phyloP scores from a whole-genome alignment of 2,113 vertebrate genomes.

The Nesogale talazaci region DNA sequence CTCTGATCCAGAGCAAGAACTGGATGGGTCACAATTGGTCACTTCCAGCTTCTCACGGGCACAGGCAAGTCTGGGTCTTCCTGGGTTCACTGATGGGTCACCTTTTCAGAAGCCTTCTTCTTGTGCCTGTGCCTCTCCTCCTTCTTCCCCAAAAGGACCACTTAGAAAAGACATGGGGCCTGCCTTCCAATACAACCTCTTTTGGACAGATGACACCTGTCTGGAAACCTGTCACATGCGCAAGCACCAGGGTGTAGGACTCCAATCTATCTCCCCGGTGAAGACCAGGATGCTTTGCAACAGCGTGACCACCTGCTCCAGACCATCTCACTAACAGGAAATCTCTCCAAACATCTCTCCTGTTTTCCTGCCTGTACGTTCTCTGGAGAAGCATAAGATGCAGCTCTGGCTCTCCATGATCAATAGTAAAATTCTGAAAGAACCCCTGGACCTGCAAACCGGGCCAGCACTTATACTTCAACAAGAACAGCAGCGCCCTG shows the following conservation, averaged over 20 bases:
- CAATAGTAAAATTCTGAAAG: rapidly evolving
- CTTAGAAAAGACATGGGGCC: background rate
- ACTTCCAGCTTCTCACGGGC: background rate
- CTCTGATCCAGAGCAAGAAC: background rate
- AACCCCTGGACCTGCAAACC: rapidly evolving
- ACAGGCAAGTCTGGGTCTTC: background rate
- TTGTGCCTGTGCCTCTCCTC: background rate
- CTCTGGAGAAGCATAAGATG: rapidly evolving
- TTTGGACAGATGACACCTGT: background rate
- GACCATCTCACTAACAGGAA: rapidly evolving
- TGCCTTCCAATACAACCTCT: background rate
- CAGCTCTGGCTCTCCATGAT: rapidly evolving
- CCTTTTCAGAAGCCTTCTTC: background rate
- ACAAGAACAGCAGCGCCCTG: background rate
- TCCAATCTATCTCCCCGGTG: background rate
- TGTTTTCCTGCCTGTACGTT: background rate
- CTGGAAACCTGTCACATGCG: background rate
- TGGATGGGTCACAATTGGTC: background rate
- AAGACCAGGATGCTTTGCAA: rapidly evolving
- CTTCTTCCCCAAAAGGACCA: background rate
- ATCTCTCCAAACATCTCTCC: rapidly evolving
- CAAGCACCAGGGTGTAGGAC: background rate
- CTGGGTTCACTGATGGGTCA: background rate
- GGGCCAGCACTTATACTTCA: rapidly evolving
- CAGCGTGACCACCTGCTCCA: rapidly evolving